These are phyloP conservation scores for Halcyon chelicuti DNA, from an alignment of 2,797 vertebrate species.

Conservation along the genomic window DNA sequence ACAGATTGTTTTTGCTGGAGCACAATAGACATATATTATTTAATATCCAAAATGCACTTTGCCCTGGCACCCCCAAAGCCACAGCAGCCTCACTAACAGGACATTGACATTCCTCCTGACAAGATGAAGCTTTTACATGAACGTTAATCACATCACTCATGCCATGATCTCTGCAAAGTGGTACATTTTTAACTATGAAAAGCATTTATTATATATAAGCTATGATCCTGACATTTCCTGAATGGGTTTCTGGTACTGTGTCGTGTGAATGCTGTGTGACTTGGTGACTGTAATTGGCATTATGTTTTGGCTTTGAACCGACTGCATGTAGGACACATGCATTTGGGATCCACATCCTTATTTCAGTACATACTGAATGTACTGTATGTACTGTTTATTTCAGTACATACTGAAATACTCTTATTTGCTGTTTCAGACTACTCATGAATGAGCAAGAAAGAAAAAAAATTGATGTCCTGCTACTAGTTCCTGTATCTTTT, in stretches of 20 bases:
- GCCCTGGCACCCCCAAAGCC: neutral
- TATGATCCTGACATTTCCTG: neutral
- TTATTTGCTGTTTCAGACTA: neutral
- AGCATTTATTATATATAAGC: conserved; percentile 1
- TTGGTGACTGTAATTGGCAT: neutral
- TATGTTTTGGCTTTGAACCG: neutral
- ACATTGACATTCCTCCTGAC: conserved; percentile 17
- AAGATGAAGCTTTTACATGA: conserved; percentile 44
- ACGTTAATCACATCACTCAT: conserved; percentile 4
- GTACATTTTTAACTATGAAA: conserved; percentile 25
- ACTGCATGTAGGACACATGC: neutral
- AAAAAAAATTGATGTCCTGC: neutral
- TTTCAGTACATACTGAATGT: neutral
- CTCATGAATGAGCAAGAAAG: neutral
- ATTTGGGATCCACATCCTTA: neutral
- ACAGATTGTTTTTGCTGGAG: neutral
- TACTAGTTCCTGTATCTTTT: neutral
- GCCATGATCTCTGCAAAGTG: neutral
- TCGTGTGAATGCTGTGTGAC: neutral
- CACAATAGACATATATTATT: neutral
- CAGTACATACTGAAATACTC: neutral
- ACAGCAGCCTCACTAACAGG: neutral
- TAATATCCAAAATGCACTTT: neutral
- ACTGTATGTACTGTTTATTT: too few species aligned
- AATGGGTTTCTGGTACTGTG: neutral